Percentiles rank a stretch among this genome's conserved stretches.
These are phyloP conservation scores for Prolemur simus DNA, from an alignment of 2,113 vertebrate genomes.

Conservation along the genomic window DNA sequence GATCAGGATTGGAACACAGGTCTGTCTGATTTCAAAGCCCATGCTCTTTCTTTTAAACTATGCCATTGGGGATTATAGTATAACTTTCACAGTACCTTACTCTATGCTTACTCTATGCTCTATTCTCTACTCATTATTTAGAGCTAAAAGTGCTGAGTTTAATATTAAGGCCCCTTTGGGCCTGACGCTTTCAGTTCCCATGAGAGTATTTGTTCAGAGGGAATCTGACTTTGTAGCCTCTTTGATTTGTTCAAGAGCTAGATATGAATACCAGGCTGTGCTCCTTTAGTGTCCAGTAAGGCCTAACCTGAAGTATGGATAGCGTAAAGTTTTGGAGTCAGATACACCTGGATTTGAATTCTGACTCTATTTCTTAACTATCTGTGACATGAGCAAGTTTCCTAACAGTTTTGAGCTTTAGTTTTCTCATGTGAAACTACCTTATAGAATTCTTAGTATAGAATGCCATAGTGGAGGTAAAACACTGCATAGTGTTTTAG, in stretches of 20 bases:
- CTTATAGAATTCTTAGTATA: not conserved
- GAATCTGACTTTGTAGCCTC: not conserved
- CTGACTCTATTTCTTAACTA: not conserved
- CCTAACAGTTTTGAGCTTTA: not conserved
- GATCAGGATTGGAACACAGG: not conserved
- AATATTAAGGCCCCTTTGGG: not conserved
- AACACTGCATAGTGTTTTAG: not conserved
- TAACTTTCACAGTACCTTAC: not conserved
- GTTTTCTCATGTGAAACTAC: slow-evolving; percentile 5
- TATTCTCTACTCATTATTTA: not conserved
- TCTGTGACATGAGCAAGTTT: not conserved
- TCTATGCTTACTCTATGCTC: not conserved
- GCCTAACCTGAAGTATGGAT: not conserved
- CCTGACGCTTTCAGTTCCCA: not conserved
- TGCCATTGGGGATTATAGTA: not conserved
- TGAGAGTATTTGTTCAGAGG: not conserved
- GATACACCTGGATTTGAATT: not conserved
- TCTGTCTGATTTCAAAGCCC: not conserved
- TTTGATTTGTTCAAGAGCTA: not conserved
- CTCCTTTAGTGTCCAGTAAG: not conserved
- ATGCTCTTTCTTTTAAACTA: not conserved
- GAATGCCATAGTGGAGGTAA: not conserved
- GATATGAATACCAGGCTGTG: not conserved
- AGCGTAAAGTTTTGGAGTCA: not conserved
- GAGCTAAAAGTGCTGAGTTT: not conserved